Percentiles rank a stretch among this genome's conserved stretches.
These are phyloP conservation scores for Numida meleagris DNA, from an alignment of 2,113 vertebrate species.

Conservation along the genomic window DNA sequence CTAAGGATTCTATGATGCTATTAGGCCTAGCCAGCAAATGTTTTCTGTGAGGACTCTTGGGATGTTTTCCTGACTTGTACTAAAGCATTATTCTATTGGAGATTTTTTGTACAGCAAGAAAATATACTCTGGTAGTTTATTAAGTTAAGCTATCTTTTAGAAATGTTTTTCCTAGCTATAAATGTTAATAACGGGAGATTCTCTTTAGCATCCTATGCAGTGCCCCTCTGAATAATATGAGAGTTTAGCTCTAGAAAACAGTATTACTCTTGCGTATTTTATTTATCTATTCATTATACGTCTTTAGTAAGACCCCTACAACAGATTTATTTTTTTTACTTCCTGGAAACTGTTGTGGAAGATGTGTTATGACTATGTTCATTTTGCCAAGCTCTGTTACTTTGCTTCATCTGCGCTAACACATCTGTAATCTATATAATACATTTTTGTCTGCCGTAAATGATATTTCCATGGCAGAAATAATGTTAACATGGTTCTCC, in stretches of 20 bases:
- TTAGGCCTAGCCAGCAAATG: neutral
- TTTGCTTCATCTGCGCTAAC: neutral
- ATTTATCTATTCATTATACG: conserved; percentile 1
- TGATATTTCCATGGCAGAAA: neutral
- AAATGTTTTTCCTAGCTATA: neutral
- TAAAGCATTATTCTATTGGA: neutral
- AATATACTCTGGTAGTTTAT: neutral
- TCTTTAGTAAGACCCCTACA: neutral
- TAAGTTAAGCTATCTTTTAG: neutral
- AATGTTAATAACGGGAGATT: neutral
- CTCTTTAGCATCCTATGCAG: neutral
- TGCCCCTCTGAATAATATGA: neutral
- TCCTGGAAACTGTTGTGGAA: neutral
- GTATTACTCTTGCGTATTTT: neutral
- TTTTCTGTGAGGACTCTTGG: neutral
- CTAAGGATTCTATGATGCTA: too few relatives aligned
- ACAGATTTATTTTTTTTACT: conserved; percentile 1
- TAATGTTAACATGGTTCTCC: neutral
- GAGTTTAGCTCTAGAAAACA: neutral
- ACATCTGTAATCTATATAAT: neutral
- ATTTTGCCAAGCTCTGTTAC: neutral
- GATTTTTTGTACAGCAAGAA: neutral
- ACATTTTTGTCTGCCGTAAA: conserved; percentile 13
- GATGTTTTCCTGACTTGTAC: neutral
- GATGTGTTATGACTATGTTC: neutral